phyloP scores from a whole-genome alignment of 2,797 vertebrate species.

The Gymnothorax javanicus region DNA sequence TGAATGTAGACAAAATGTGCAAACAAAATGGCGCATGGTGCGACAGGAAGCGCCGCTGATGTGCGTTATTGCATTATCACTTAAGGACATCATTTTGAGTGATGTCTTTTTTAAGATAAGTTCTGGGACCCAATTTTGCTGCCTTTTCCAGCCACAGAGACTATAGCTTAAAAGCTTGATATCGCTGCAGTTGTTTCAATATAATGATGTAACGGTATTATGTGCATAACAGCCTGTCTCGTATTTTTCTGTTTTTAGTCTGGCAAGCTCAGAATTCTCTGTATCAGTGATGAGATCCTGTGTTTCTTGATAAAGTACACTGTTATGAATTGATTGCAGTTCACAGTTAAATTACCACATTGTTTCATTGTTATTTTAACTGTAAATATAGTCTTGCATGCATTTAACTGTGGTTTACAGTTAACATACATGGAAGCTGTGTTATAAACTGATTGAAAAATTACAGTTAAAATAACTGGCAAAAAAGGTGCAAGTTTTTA shows the following conservation, averaged over 20 bases:
- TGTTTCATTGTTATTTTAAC: no score
- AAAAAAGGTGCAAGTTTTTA: no score
- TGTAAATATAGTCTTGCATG: no score
- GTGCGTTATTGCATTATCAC: neutral
- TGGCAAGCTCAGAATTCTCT: neutral
- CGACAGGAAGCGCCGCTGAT: neutral
- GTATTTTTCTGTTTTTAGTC: neutral
- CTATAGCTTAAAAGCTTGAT: neutral
- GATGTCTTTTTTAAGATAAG: neutral
- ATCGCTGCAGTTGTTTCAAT: neutral
- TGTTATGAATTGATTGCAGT: no score
- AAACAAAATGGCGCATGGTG: neutral
- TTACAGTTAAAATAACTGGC: no score
- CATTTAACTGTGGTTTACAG: no score
- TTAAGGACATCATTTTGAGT: neutral
- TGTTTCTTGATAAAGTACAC: neutral
- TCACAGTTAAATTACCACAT: no score
- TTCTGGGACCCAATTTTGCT: no score
- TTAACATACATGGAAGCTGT: no score
- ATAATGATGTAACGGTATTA: neutral
- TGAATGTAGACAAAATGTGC: neutral
- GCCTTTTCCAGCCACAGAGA: neutral
- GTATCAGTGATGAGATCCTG: neutral
- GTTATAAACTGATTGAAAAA: no score
- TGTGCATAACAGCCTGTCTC: neutral